Conservation (phyloP, 2,888 invertebrate genomes). For the Aquatica leii region DNA sequence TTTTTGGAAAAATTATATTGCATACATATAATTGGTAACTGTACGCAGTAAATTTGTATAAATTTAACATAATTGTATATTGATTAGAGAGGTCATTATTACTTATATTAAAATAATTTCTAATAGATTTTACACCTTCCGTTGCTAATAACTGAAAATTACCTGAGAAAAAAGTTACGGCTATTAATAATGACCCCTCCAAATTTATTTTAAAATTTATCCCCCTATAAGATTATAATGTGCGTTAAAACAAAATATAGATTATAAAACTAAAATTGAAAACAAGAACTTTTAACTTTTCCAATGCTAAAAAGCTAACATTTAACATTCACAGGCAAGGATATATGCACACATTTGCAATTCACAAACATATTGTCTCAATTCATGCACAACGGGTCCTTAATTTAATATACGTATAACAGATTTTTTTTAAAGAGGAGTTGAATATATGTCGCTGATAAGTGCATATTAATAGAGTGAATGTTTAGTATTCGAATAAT, state of each 20-base stretch:
- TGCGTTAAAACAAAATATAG: slow-evolving; percentile 1
- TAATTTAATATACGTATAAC: slow-evolving; percentile 26
- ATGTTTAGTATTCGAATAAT: slow-evolving; percentile 28
- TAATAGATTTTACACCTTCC: too few relatives aligned
- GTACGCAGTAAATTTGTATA: background rate
- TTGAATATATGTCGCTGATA: slow-evolving; percentile 28
- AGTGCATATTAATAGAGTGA: slow-evolving; percentile 31
- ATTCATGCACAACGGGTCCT: slow-evolving; percentile 28
- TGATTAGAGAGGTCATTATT: too few relatives aligned
- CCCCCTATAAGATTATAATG: background rate
- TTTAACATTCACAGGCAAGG: slow-evolving; percentile 28
- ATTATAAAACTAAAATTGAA: background rate
- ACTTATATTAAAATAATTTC: too few relatives aligned
- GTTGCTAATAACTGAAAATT: too few relatives aligned
- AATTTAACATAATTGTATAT: background rate
- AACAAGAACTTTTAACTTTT: background rate
- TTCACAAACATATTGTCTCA: slow-evolving; percentile 32
- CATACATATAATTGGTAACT: slow-evolving; percentile 10
- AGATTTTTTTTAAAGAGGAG: slow-evolving; percentile 19
- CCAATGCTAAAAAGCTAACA: slow-evolving; percentile 11
- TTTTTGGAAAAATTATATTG: background rate
- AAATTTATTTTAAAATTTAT: background rate
- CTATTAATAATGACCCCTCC: slow-evolving; percentile 4
- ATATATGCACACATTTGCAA: slow-evolving; percentile 18
- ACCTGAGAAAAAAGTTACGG: too few relatives aligned